phyloP scores from a whole-genome alignment of 2,888 invertebrate genomes.

The Schizotus pectinicornis region DNA sequence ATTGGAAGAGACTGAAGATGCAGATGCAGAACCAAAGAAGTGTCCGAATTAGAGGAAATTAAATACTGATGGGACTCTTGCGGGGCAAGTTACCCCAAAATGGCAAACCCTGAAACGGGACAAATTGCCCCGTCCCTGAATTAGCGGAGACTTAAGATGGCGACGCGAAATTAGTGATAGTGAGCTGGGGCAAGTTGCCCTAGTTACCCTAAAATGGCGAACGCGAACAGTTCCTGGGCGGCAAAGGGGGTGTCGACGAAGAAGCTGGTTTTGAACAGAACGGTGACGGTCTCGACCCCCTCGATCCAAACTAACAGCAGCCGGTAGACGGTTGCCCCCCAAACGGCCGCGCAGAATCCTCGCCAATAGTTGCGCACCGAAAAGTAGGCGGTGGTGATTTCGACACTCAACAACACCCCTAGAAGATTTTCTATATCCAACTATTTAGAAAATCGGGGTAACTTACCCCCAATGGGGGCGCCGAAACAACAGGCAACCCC shows the following conservation, averaged over 20 bases:
- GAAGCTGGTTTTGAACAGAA: conserved; percentile 89
- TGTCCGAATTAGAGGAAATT: too few relatives aligned
- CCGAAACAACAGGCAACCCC: conserved; percentile 94
- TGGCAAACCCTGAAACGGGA: too few relatives aligned
- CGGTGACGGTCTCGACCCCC: conserved; percentile 89
- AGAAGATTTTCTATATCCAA: conserved; percentile 43
- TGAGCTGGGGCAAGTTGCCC: neutral
- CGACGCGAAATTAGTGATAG: too few relatives aligned
- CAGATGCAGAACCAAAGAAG: too few relatives aligned
- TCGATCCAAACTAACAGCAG: conserved; percentile 93
- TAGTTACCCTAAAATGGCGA: conserved; percentile 84
- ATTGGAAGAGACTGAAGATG: too few relatives aligned
- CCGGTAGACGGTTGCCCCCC: conserved; percentile 93
- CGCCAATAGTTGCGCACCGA: conserved; percentile 98
- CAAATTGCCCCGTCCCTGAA: too few relatives aligned
- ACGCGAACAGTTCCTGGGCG: conserved; percentile 91
- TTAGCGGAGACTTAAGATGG: too few relatives aligned
- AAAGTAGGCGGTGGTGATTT: conserved; percentile 97
- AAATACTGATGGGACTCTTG: too few relatives aligned
- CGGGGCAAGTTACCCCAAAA: too few relatives aligned
- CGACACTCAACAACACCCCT: conserved; percentile 97
- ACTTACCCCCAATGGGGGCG: conserved; percentile 87
- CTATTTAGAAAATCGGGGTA: conserved; percentile 4
- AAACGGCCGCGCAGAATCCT: conserved; percentile 96
- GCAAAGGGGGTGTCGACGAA: conserved; percentile 95